phyloP scores from a whole-genome alignment of 2,113 vertebrate genomes.

The Pelobates fuscus region DNA sequence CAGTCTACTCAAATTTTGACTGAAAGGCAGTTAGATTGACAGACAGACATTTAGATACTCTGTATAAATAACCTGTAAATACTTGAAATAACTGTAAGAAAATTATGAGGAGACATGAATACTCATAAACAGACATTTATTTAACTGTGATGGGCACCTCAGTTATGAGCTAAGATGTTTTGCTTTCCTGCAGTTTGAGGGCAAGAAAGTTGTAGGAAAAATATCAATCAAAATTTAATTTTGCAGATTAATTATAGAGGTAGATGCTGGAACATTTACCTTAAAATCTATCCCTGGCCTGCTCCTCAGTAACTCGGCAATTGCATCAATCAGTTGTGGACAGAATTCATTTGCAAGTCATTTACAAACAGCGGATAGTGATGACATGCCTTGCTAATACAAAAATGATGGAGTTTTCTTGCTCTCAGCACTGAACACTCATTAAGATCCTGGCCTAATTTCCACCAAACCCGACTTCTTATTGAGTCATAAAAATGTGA shows the following conservation, averaged over 20 bases:
- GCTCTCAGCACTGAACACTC: slow-evolving; percentile 5
- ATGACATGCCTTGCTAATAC: slow-evolving; percentile 32
- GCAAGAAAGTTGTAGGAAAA: not conserved
- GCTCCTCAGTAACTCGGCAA: slow-evolving; percentile 11
- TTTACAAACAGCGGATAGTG: slow-evolving; percentile 6
- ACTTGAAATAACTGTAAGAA: too few species aligned
- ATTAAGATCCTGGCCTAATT: slow-evolving; percentile 18
- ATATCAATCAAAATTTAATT: slow-evolving; percentile 42
- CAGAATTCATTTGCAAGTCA: slow-evolving; percentile 24
- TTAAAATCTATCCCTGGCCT: slow-evolving; percentile 14
- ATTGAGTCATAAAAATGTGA: slow-evolving; percentile 9
- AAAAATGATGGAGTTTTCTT: slow-evolving; percentile 11
- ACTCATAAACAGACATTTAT: too few species aligned
- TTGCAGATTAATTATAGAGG: slow-evolving; percentile 18
- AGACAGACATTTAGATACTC: too few species aligned
- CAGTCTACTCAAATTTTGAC: too few species aligned
- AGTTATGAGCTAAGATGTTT: not conserved
- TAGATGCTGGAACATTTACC: slow-evolving; percentile 25
- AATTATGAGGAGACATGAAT: too few species aligned
- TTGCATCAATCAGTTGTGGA: slow-evolving; percentile 29
- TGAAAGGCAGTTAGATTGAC: too few species aligned
- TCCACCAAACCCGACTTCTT: not conserved
- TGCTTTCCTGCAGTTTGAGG: not conserved
- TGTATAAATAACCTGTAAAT: too few species aligned
- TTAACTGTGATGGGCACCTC: too few species aligned